Percentiles rank a stretch among this genome's conserved stretches.
Evolutionary conservation across 2,888 invertebrate genomes (phyloP).

Genomic region (Synergus japonicus): DNA sequence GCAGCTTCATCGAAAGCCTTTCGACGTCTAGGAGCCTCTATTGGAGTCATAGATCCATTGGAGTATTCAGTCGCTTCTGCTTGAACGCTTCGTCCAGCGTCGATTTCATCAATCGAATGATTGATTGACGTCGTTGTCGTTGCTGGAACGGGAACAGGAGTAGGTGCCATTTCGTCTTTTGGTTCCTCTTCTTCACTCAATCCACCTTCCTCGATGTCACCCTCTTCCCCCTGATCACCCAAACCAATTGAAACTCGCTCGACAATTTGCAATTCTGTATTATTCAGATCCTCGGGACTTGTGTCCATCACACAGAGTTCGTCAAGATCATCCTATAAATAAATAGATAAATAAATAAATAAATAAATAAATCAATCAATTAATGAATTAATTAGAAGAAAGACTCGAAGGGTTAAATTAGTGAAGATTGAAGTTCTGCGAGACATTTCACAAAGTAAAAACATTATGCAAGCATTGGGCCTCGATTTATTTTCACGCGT

Average conservation of each 20-base stretch:
- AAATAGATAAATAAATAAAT: neutral
- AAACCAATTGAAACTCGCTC: conserved; percentile 51
- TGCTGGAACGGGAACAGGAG: conserved; percentile 67
- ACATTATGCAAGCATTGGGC: neutral
- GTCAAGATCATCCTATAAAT: conserved; percentile 74
- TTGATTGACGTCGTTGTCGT: conserved; percentile 65
- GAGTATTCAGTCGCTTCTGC: conserved; percentile 41
- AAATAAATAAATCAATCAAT: too few species aligned
- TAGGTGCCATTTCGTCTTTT: conserved; percentile 69
- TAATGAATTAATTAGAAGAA: neutral
- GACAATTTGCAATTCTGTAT: conserved; percentile 50
- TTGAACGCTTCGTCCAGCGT: conserved; percentile 57
- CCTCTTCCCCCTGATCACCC: conserved; percentile 69
- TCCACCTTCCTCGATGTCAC: conserved; percentile 69
- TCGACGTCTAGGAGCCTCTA: conserved; percentile 63
- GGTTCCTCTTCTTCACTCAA: conserved; percentile 63
- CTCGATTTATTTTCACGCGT: conserved; percentile 23
- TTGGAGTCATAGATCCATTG: conserved; percentile 19
- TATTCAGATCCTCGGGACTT: conserved; percentile 58
- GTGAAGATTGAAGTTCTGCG: neutral
- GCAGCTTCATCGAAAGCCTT: conserved; percentile 65
- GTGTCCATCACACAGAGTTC: conserved; percentile 73
- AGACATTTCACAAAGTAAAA: neutral
- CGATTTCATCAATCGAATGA: conserved; percentile 67
- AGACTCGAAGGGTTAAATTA: neutral